Evolutionary conservation across 2,797 vertebrate species (phyloP).

Genomic region (Discoglossus pictus): DNA sequence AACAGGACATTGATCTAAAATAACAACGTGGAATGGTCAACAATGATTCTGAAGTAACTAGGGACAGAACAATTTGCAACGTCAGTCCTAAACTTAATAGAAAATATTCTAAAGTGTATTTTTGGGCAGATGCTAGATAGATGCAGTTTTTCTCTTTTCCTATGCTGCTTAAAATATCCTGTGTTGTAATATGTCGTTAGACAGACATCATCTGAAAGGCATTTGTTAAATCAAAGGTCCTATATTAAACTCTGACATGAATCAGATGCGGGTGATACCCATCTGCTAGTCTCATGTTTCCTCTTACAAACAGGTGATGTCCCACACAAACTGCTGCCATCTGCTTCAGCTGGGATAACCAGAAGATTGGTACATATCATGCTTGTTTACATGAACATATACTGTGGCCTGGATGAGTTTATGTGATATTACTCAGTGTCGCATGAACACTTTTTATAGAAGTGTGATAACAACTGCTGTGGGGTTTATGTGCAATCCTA

Average conservation of each 20-base stretch:
- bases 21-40: neutral
- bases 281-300: constrained; percentile 41
- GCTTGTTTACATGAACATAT: neutral
- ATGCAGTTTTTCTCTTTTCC: neutral
- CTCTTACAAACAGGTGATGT: constrained; percentile 30
- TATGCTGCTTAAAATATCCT: constrained; percentile 9
- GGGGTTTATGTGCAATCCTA: too few relatives aligned
- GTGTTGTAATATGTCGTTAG: neutral
- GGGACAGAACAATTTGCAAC: neutral
- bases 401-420: neutral
- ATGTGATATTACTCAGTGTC: too few relatives aligned
- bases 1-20: neutral
- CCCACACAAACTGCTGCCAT: constrained; percentile 1
- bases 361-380: neutral
- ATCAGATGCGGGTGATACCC: constrained; percentile 14
- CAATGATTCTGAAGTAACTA: neutral
- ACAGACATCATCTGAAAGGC: constrained; percentile 17
- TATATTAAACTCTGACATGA: constrained; percentile 16
- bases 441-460: too few relatives aligned
- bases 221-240: constrained; percentile 34
- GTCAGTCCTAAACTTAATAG: neutral
- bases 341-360: neutral
- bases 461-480: too few relatives aligned
- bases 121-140: constrained; percentile 3
- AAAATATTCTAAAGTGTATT: constrained; percentile 6